Base-by-base conservation (phyloP, 2,113 vertebrate species). In the Ramphastos sulfuratus region DNA sequence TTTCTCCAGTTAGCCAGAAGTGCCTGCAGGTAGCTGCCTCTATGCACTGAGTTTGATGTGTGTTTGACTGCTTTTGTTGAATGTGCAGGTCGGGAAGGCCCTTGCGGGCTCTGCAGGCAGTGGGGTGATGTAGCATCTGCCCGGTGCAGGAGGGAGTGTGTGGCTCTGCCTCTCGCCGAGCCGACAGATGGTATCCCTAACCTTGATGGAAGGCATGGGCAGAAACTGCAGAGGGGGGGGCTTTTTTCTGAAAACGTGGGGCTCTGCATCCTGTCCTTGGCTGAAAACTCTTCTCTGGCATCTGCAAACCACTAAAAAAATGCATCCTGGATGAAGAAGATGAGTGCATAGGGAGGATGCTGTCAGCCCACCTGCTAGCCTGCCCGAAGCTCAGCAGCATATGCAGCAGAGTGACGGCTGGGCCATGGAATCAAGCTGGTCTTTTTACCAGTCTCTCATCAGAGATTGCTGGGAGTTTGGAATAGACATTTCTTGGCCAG, bases 31-130 rank as follows among this genome's bases (percentile, higher is more conserved):
- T 12, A 17, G 31, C 35, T 15, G 8, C 37, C 9, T 28, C 25
- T 4, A 5, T 8, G 0, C 15, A 28, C 55, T 1, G 44, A 15
- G 6, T 54, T 39, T 24, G 5, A 2, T 3, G 0, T 5, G 44
- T 12, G 4, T 31, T 39, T 5, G 7, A 21, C 17, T 30, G 17
- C 0, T 18, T 17, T 67, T 28, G 37, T 11, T 46, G 52, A 1
- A 10, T 37, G 3, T 6, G 27, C 3, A 17, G 50, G 10, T 4
- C 8, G 1, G 31, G 44, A 30, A 15, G 28, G 74, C 61, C 9
- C 27, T 15, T 60, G 44, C 28, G 42, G 87, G 81, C 76, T 60
- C 7, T 59, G 37, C 91, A 61, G 93, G 82, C 30, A 58, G 88
- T 19, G 61, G 46, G 10, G 18, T n/a, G 60, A 20, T 3, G 81